Conservation (phyloP, 2,888 invertebrate species). For the Chymomyza procnemis region DNA sequence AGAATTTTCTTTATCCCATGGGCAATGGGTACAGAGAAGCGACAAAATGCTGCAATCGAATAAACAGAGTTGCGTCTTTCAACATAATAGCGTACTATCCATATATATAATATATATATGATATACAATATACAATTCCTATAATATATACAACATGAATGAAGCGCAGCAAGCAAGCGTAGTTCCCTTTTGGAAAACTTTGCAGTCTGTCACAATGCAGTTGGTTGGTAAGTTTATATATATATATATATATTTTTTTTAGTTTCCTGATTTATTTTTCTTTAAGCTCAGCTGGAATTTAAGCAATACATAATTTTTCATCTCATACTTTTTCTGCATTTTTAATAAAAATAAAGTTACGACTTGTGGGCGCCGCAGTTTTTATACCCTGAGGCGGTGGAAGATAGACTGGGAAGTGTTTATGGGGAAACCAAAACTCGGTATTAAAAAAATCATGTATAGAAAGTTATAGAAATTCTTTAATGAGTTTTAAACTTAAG, state of each 20-base stretch:
- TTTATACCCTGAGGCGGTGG: not conserved
- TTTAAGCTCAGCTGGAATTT: not conserved
- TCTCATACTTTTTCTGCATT: not conserved
- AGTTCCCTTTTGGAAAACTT: slow-evolving; percentile 50
- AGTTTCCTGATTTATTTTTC: not conserved
- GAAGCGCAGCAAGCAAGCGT: slow-evolving; percentile 38
- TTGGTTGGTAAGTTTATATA: slow-evolving; percentile 17
- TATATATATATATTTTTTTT: not conserved
- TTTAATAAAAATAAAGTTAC: not conserved
- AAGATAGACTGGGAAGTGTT: no score
- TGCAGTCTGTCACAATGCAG: slow-evolving; percentile 39
- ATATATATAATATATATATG: no score
- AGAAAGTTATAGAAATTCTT: no score
- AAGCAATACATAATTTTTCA: not conserved
- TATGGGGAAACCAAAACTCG: no score
- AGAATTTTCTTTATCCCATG: no score
- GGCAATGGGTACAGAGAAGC: not conserved
- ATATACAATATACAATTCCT: not conserved
- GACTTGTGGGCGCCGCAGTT: not conserved
- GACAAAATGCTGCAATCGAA: not conserved
- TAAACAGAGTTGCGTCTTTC: not conserved
- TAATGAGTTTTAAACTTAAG: no score
- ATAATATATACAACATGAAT: slow-evolving; percentile 20
- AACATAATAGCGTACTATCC: not conserved
- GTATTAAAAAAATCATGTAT: no score